Evolutionary conservation across 2,797 vertebrate species (phyloP).

Genomic region (Hemitrygon akajei): DNA sequence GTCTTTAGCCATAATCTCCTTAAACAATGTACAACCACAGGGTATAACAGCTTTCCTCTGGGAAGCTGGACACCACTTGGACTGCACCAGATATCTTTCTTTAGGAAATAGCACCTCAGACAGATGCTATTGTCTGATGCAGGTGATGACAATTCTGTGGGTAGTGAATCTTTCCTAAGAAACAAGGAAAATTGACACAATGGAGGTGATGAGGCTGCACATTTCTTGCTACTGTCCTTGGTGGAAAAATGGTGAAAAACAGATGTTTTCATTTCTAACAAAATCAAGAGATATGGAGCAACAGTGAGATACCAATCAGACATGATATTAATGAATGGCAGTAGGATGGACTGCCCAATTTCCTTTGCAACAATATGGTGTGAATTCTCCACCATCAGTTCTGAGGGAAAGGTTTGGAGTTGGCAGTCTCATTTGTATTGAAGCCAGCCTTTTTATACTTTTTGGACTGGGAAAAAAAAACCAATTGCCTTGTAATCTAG

Average conservation of each 20-base stretch:
- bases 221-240: no score
- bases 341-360: neutral
- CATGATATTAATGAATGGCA: neutral
- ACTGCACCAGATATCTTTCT: no score
- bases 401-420: neutral
- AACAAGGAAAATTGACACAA: no score
- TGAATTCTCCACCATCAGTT: neutral
- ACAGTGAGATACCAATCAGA: neutral
- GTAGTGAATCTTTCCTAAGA: no score
- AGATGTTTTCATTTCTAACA: neutral
- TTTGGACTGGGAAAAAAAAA: neutral
- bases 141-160: no score
- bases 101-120: neutral
- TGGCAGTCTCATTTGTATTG: neutral
- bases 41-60: neutral
- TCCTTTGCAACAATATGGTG: neutral
- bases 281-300: neutral
- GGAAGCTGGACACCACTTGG: neutral
- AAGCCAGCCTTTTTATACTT: neutral
- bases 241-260: no score
- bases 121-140: no score
- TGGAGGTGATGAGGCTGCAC: no score
- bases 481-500: neutral
- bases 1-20: no score
- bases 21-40: no score